Conservation (phyloP, 2,797 vertebrate genomes). For the Phylloscopus collybita region DNA sequence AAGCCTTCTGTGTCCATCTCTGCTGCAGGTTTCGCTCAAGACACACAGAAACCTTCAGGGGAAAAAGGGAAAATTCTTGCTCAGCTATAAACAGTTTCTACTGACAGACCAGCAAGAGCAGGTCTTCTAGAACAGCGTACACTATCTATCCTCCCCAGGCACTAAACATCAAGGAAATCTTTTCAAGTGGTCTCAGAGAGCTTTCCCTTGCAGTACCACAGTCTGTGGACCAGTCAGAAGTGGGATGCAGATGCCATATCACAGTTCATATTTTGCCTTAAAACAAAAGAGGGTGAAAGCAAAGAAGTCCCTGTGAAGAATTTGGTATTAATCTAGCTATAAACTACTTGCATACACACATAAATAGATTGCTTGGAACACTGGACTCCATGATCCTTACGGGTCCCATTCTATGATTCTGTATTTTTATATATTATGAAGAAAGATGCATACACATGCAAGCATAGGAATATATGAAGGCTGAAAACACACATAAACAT, state of each 20-base stretch:
- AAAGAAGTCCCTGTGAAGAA: background rate
- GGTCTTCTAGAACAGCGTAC: background rate
- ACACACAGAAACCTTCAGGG: background rate
- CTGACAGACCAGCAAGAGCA: background rate
- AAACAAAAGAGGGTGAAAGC: background rate
- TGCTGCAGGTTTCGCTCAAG: background rate
- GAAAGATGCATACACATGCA: background rate
- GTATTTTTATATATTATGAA: background rate
- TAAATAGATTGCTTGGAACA: background rate
- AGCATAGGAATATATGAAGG: background rate
- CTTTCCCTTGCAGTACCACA: background rate
- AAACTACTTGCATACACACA: background rate
- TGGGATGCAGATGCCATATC: background rate
- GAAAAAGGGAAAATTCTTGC: background rate
- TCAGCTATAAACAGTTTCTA: background rate
- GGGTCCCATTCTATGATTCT: background rate
- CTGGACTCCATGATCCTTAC: background rate
- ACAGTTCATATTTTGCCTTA: background rate
- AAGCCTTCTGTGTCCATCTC: conserved; percentile 95
- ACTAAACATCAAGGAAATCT: background rate
- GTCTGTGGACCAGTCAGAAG: background rate
- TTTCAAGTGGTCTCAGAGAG: background rate
- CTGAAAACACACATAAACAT: background rate
- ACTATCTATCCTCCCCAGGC: background rate
- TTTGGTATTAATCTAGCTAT: background rate